Evolutionary conservation across 2,888 invertebrate species (phyloP).

Genomic region (Chaitophorus viminalis): DNA sequence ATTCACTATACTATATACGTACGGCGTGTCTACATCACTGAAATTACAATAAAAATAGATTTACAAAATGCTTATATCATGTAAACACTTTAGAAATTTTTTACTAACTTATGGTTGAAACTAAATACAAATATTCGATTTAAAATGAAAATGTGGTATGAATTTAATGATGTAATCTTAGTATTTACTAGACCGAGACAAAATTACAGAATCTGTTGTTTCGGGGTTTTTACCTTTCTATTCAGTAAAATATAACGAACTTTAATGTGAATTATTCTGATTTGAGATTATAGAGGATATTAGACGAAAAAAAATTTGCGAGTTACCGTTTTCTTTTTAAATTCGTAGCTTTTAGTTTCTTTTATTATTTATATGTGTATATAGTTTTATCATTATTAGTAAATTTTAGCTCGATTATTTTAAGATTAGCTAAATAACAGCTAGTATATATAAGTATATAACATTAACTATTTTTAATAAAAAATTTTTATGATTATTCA

Average conservation of each 20-base stretch:
- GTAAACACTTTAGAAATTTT: not conserved
- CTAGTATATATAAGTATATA: too few species aligned
- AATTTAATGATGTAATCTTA: not conserved
- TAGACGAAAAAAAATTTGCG: too few species aligned
- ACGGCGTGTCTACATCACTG: not conserved
- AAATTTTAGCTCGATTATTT: too few species aligned
- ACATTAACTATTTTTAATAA: too few species aligned
- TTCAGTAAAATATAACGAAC: not conserved
- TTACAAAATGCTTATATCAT: not conserved
- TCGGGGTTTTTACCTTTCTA: not conserved
- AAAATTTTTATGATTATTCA: too few species aligned
- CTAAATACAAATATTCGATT: not conserved
- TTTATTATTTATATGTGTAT: too few species aligned
- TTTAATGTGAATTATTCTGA: too few species aligned
- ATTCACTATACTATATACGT: not conserved
- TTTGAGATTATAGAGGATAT: not conserved
- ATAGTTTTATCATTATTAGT: not conserved
- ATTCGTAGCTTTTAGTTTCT: too few species aligned
- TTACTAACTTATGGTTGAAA: constrained; percentile 7
- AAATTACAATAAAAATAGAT: constrained; percentile 31
- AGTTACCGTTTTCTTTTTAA: too few species aligned
- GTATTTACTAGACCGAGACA: not conserved
- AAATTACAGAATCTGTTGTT: not conserved
- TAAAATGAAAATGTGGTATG: not conserved
- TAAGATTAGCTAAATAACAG: too few species aligned